phyloP scores from a whole-genome alignment of 1,140 invertebrate genomes.

The Drosophila pachea region DNA sequence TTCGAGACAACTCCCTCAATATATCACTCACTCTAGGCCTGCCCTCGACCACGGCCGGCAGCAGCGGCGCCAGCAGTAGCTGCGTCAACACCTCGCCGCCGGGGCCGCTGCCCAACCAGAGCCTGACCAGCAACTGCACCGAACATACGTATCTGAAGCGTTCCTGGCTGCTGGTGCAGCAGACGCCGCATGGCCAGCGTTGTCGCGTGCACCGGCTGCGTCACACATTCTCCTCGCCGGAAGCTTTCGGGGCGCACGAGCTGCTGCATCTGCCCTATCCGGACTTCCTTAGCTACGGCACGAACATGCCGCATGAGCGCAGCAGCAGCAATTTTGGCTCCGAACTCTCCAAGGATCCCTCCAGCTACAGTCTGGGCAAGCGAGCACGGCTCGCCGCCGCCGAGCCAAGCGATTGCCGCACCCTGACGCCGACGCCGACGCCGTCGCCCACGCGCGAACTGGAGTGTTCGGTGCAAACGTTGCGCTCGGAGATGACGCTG shows the following conservation, averaged over 20 bases:
- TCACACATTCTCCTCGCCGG: constrained; percentile 74
- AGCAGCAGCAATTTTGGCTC: constrained; percentile 75
- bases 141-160: constrained; percentile 75
- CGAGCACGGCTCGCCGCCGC: constrained; percentile 41
- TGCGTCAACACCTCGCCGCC: constrained; percentile 20
- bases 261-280: constrained; percentile 58
- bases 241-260: constrained; percentile 59
- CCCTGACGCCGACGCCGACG: neutral
- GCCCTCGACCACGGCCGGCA: constrained; percentile 45
- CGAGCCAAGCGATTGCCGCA: constrained; percentile 24
- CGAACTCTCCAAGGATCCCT: constrained; percentile 68
- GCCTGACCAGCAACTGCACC: constrained; percentile 64
- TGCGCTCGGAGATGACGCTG: constrained; percentile 33
- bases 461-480: constrained; percentile 6
- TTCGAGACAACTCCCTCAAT: constrained; percentile 69
- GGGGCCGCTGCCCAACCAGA: constrained; percentile 11
- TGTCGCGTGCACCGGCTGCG: constrained; percentile 67
- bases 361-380: constrained; percentile 58
- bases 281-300: constrained; percentile 69
- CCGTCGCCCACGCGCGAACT: neutral
- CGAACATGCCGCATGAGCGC: constrained; percentile 71
- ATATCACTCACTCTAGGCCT: constrained; percentile 77
- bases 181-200: constrained; percentile 32
- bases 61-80: constrained; percentile 31
- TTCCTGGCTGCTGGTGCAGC: constrained; percentile 70